phyloP scores from a whole-genome alignment of 1,140 invertebrate genomes.

The Pogonomyrmex barbatus region DNA sequence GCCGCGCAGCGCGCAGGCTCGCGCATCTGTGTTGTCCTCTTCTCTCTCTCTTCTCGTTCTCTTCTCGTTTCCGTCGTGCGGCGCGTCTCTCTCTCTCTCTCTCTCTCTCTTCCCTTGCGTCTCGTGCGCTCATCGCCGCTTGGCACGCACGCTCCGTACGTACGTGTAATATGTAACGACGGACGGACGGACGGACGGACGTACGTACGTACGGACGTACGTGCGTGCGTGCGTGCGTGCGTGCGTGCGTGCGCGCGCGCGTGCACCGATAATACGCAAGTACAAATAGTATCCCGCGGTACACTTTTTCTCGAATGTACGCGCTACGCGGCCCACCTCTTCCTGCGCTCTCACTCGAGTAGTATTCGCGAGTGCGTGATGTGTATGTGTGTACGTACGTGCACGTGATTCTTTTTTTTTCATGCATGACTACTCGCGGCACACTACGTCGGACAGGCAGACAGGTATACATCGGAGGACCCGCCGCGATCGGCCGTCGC shows the following conservation, averaged over 20 bases:
- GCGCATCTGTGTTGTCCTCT: conserved; percentile 75
- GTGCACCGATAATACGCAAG: conserved; percentile 62
- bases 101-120: conserved; percentile 37
- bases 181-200: background rate
- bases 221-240: conserved; percentile 4
- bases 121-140: conserved; percentile 20
- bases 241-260: conserved; percentile 3
- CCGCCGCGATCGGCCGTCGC: conserved; percentile 30
- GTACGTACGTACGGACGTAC: conserved; percentile 49
- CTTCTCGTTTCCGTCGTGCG: conserved; percentile 20
- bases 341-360: background rate
- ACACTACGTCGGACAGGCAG: background rate
- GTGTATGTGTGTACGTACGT: no score
- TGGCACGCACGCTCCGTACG: conserved; percentile 47
- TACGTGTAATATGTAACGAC: conserved; percentile 30
- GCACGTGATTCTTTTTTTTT: conserved; percentile 22
- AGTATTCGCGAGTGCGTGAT: conserved; percentile 9
- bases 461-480: conserved; percentile 23
- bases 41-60: conserved; percentile 55
- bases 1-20: conserved; percentile 84
- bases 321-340: background rate
- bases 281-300: conserved; percentile 63
- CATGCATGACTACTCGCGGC: conserved; percentile 44
- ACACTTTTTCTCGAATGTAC: background rate
- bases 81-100: conserved; percentile 10